phyloP scores from a whole-genome alignment of 2,113 vertebrate genomes.

The Chaetodon trifascialis region DNA sequence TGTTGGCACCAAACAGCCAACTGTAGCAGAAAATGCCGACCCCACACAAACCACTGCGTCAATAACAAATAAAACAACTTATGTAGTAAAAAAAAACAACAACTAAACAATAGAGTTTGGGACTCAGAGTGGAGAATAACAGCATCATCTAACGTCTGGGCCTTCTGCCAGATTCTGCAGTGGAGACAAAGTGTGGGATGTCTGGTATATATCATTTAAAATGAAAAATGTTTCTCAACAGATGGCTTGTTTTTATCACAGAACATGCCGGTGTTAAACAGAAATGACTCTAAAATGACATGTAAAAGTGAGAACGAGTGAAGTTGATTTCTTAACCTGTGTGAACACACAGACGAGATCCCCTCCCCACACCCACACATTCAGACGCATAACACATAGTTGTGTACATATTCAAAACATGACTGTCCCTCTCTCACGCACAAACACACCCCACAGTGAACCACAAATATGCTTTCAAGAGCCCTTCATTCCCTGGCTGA shows the following conservation, averaged over 20 bases:
- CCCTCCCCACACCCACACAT: constrained; percentile 30
- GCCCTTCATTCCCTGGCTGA: constrained; percentile 41
- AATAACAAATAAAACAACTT: constrained; percentile 32
- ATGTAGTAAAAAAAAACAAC: constrained; percentile 5
- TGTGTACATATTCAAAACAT: constrained; percentile 51
- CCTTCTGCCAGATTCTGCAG: constrained; percentile 25
- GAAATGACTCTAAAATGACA: background rate
- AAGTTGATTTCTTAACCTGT: background rate
- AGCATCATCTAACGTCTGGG: constrained; percentile 22
- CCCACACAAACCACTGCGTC: constrained; percentile 26
- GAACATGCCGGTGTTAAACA: background rate
- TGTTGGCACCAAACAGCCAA: constrained; percentile 2
- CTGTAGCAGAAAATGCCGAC: constrained; percentile 13
- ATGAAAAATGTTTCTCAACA: background rate
- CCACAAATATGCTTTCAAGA: constrained; percentile 74
- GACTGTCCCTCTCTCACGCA: constrained; percentile 44
- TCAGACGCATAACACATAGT: constrained; percentile 40
- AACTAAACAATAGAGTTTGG: constrained; percentile 26
- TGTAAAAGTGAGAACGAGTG: background rate
- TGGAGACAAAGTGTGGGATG: constrained; percentile 1
- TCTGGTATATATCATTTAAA: constrained; percentile 29
- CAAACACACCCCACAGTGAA: constrained; percentile 55
- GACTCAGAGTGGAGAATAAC: constrained; percentile 20
- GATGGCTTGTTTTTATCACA: background rate
- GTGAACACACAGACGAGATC: constrained; percentile 13